These are phyloP conservation scores for Periophthalmus modestus DNA, from an alignment of 2,113 vertebrate species.

Conservation along the genomic window DNA sequence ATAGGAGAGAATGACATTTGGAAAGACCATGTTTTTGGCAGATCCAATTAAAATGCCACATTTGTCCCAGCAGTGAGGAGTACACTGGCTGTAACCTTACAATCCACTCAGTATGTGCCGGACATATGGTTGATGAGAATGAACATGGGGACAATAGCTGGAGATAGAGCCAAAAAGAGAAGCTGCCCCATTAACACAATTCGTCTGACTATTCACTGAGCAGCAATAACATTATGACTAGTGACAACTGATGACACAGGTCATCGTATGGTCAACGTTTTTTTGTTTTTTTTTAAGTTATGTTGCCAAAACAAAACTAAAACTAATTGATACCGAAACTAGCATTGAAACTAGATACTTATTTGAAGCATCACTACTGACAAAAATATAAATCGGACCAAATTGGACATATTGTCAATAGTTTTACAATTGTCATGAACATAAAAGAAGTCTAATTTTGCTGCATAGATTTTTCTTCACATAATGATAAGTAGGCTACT, in stretches of 20 bases:
- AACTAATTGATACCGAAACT: no score
- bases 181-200: not conserved
- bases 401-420: no score
- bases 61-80: not conserved
- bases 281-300: no score
- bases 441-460: no score
- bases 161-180: slow-evolving; percentile 2
- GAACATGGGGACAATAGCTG: not conserved
- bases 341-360: no score
- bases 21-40: not conserved
- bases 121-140: slow-evolving; percentile 1
- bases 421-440: no score
- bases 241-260: not conserved
- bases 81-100: not conserved
- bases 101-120: not conserved
- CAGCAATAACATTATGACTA: not conserved
- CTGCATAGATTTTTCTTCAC: no score
- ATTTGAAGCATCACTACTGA: no score
- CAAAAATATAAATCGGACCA: no score
- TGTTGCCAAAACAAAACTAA: no score
- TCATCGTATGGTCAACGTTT: not conserved
- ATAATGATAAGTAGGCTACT: no score
- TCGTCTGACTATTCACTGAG: not conserved
- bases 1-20: not conserved
- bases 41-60: not conserved